Base-by-base conservation (phyloP, 1,140 invertebrate species). In the Venturia canescens region DNA sequence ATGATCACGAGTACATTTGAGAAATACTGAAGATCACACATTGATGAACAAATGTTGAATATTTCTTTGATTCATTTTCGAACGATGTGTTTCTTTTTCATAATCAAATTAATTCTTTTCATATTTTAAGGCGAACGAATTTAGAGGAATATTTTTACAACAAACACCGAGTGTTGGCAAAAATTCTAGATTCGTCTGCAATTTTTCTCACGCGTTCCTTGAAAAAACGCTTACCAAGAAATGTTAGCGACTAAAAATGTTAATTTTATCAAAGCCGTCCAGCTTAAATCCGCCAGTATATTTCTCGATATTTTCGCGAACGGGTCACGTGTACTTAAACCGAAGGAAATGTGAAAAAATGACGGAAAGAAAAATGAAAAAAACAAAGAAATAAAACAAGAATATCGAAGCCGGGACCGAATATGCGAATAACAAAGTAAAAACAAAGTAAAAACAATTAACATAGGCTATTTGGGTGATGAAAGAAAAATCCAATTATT, bases 261-360 rank as follows among this genome's bases (percentile, higher is more conserved):
- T 92, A 91, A 92, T 92, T 92, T 92, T 86, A 92, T 91, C 90
- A 91, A 88, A 91, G 90, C 91, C 91, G 91, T 92, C 91, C 91
- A 92, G 89, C 90, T 92, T 91, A 90, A 90, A 89, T 89, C 88
- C 86, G 89, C 90, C 89, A 92, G 87, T 87, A 91, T 92, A 91
- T 91, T 89, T 89, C 88, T 88, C 89, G 86, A 87, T 91, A 91
- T 92, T 92, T 91, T 92, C 89, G 90, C 90, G 91, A 86, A 86
- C 85, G 83, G 88, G 77, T 48, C 38, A 26, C 21, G 15, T 83
- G 48, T 80, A 83, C 60, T 81, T 80, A 80, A 81, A 44, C 7
- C 38, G 67, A 74, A 34, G 26, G 34, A 26, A 83, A 66, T 57
- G 29, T 57, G 21, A 31, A 44, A 78, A 78, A 78, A 70, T 77